phyloP scores from a whole-genome alignment of 2,797 vertebrate genomes.

The Sphaeramia orbicularis region DNA sequence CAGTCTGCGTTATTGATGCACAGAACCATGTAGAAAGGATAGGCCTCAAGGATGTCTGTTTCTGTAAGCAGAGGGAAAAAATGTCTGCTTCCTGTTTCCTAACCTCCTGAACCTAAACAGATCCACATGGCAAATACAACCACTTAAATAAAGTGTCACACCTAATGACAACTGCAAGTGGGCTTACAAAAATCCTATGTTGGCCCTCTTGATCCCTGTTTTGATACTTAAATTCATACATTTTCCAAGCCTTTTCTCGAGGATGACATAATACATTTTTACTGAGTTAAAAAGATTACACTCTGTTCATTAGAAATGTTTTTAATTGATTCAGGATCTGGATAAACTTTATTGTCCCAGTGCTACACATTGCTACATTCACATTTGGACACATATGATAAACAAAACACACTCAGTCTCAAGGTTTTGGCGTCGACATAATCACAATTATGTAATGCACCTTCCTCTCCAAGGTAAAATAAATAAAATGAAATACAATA shows the following conservation, averaged over 20 bases:
- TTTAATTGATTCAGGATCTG: no score
- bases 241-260: not conserved
- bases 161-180: not conserved
- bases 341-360: no score
- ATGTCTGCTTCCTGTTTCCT: constrained; percentile 36
- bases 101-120: constrained; percentile 20
- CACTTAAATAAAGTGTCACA: not conserved
- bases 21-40: constrained; percentile 66
- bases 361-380: no score
- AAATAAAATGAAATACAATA: no score
- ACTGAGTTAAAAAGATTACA: not conserved
- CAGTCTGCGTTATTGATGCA: constrained; percentile 78
- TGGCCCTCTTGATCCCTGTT: not conserved
- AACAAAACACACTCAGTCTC: no score
- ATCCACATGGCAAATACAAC: not conserved
- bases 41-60: constrained; percentile 64
- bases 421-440: no score
- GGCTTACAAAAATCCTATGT: not conserved
- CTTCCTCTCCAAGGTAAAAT: no score
- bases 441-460: no score
- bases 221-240: not conserved
- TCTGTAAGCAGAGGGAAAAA: constrained; percentile 24
- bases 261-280: not conserved
- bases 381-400: no score
- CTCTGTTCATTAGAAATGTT: no score